phyloP scores from a whole-genome alignment of 2,113 vertebrate genomes.

The human region DNA sequence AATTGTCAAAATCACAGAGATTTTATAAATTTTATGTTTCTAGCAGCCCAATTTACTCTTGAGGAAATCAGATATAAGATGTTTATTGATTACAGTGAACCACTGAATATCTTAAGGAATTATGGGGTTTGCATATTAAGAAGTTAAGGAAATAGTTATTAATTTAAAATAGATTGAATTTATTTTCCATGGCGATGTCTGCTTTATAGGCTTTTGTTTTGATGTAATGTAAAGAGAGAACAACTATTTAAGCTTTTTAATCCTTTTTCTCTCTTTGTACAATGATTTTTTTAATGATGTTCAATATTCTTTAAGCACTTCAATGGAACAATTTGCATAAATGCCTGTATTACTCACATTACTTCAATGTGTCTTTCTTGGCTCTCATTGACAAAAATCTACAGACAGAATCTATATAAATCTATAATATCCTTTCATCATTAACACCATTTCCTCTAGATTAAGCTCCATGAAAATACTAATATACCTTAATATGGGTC shows the following conservation, averaged over 20 bases:
- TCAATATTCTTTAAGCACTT: constrained; percentile 49
- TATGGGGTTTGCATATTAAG: background rate
- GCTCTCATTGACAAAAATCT: constrained; percentile 63
- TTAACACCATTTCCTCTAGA: constrained; percentile 60
- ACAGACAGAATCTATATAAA: constrained; percentile 55
- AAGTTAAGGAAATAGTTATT: background rate
- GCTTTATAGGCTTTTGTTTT: constrained; percentile 12
- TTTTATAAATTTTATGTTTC: background rate
- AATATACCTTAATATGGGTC: constrained; percentile 59
- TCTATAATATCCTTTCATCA: constrained; percentile 68
- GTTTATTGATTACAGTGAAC: background rate
- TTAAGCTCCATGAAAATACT: constrained; percentile 68
- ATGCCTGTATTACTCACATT: background rate
- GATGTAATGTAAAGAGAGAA: background rate
- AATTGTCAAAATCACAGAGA: constrained; percentile 32
- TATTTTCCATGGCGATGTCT: constrained; percentile 6
- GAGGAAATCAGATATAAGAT: constrained; percentile 23
- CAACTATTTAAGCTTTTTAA: background rate
- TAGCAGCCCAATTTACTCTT: background rate
- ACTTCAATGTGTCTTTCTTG: constrained; percentile 49
- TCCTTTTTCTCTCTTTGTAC: constrained; percentile 52
- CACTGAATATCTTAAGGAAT: background rate
- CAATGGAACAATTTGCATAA: constrained; percentile 37
- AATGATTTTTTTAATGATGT: constrained; percentile 61
- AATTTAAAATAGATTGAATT: constrained; percentile 13